Conservation (phyloP, 2,113 vertebrate genomes). For the Sander lucioperca region DNA sequence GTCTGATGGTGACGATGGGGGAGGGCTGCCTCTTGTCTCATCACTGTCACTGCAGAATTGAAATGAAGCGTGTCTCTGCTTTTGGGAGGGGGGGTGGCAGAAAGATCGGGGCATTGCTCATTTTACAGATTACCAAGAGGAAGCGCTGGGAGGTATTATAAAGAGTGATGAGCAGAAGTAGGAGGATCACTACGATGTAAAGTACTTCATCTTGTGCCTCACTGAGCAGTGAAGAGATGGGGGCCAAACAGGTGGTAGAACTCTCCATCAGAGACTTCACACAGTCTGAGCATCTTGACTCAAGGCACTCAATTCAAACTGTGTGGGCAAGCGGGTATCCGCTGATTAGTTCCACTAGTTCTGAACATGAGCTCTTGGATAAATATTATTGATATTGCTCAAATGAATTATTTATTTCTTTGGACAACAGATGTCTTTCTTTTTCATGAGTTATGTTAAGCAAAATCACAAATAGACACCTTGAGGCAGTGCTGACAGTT, state of each 20-base stretch:
- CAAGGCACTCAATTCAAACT: conserved; percentile 52
- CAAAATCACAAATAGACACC: neutral
- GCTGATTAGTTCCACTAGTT: conserved; percentile 65
- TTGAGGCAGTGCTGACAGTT: neutral
- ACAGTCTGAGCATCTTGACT: conserved; percentile 62
- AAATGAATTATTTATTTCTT: conserved; percentile 30
- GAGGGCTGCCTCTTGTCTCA: conserved; percentile 59
- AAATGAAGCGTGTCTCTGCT: conserved; percentile 72
- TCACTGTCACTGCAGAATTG: conserved; percentile 69
- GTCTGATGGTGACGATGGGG: conserved; percentile 48
- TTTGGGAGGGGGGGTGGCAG: conserved; percentile 32
- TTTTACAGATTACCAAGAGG: conserved; percentile 68
- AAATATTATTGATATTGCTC: conserved; percentile 36
- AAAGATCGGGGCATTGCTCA: conserved; percentile 61
- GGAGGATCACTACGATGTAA: conserved; percentile 76
- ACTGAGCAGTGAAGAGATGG: conserved; percentile 69
- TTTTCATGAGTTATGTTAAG: neutral
- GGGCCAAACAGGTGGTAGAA: conserved; percentile 73
- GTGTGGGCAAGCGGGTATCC: conserved; percentile 50
- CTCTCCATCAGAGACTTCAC: conserved; percentile 70
- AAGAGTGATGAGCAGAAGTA: conserved; percentile 76
- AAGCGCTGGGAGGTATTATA: conserved; percentile 58
- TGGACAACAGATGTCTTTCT: conserved; percentile 22
- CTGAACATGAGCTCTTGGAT: conserved; percentile 18
- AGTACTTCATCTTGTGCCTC: conserved; percentile 76